Evolutionary conservation across 2,113 vertebrate genomes (phyloP), one percentile per base, ranked within the genome.

Genomic region (Peromyscus maniculatus): DNA sequence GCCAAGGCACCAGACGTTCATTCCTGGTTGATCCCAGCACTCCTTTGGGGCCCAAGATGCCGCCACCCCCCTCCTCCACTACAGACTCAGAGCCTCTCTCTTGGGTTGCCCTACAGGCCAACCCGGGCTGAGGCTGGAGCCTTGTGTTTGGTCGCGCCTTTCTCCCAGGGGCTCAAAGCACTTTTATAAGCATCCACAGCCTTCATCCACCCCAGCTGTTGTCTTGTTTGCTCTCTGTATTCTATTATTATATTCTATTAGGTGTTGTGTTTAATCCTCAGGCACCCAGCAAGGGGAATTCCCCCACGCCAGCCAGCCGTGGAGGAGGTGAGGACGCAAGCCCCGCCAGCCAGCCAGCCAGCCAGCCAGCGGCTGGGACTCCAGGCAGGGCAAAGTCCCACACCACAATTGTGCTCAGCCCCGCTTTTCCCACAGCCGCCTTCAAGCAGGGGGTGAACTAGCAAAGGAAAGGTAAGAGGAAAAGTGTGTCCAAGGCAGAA

Each of bases 111-210:
- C 3, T 77, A 66, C 39, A 2, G 33, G 39, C 95, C 74, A 69
- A 52, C 71, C 5, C 0, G 21, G 71, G 46, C 52, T 26, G 28
- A n/a, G 75, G 39, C n/a, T 33, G 64, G 79, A 75, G 90, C 43
- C 78, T 72, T 16, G 15, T 90, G 94, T 92, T 86, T 82, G 49
- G 36, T 19, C 94, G 97, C 84, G 98, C 96, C 98, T 98, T 98
- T 98, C 98, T 97, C 97, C 97, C 97, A 4, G 96, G 89, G 97
- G 97, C 98, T 99, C 98, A 98, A 98, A 98, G 98, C 94, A 79
- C 62, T 77, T 97, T 98, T 95, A 91, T 87, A 98, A 97, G 98
- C 98, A 96, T 98, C 98, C 96, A 97, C 97, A 57, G 55, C 95
- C 94, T 97, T 83, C 94, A 96, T 97, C 96, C 93, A 78, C 93